Conservation (phyloP, 2,888 invertebrate genomes). For the Listrodromus nycthemerus region DNA sequence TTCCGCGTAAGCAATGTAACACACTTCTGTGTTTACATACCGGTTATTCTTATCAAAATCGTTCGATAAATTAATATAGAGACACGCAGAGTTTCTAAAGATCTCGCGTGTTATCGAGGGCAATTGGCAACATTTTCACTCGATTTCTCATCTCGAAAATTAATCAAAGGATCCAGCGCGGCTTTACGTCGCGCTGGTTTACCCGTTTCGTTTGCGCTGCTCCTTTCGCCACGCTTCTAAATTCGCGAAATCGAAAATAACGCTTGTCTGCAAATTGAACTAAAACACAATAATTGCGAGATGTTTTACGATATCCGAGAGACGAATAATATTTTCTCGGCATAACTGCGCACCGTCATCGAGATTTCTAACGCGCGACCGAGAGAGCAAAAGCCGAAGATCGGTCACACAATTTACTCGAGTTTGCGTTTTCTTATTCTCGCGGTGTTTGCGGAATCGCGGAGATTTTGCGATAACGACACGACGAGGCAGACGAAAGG, state of each 20-base stretch:
- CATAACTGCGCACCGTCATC: background rate
- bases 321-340: background rate
- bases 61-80: background rate
- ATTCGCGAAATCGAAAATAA: no score
- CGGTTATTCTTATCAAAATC: constrained; percentile 14
- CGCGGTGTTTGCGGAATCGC: constrained; percentile 6
- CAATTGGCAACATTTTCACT: constrained; percentile 17
- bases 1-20: background rate
- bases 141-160: constrained; percentile 48
- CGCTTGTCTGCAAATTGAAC: background rate
- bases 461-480: constrained; percentile 52
- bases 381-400: background rate
- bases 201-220: no score
- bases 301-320: background rate
- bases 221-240: no score
- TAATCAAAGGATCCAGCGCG: background rate
- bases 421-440: constrained; percentile 16
- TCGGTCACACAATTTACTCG: constrained; percentile 14
- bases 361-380: constrained; percentile 30
- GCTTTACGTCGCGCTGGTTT: no score
- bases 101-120: constrained; percentile 45
- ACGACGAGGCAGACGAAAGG: background rate
- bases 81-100: constrained; percentile 37
- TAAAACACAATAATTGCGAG: background rate
- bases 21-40: constrained; percentile 1